These are phyloP conservation scores for Channallabes apus DNA, from an alignment of 2,797 vertebrate genomes.

Conservation along the genomic window DNA sequence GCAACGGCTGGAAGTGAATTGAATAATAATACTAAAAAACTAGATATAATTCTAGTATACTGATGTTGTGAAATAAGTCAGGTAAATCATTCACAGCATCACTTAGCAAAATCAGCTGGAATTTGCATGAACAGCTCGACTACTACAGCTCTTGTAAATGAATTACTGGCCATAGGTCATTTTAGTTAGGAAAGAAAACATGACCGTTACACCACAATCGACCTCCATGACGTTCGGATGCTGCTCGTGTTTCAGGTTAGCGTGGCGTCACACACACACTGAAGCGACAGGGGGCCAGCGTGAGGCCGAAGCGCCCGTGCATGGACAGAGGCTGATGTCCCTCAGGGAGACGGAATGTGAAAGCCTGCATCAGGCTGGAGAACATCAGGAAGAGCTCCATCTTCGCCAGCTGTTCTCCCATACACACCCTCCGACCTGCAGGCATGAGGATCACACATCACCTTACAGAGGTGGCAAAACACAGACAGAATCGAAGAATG, in stretches of 20 bases:
- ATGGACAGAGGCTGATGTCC: slow-evolving; percentile 75
- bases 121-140: background rate
- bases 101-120: background rate
- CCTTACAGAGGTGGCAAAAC: background rate
- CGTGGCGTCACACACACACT: slow-evolving; percentile 71
- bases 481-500: too few species aligned
- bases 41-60: background rate
- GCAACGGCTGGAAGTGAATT: background rate
- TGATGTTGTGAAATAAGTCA: background rate
- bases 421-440: slow-evolving; percentile 90
- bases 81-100: background rate
- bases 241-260: background rate
- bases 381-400: slow-evolving; percentile 94
- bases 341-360: slow-evolving; percentile 81
- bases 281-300: slow-evolving; percentile 84
- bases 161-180: background rate
- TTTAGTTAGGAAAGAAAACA: background rate
- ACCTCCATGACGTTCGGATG: background rate
- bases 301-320: slow-evolving; percentile 88
- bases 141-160: background rate
- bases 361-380: slow-evolving; percentile 85
- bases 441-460: background rate
- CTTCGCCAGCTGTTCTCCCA: slow-evolving; percentile 96
- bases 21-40: background rate
- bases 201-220: too few species aligned